Percentiles rank a stretch among this genome's conserved stretches.
phyloP scores from a whole-genome alignment of 1,140 invertebrate species.

The Coptotermes formosanus region DNA sequence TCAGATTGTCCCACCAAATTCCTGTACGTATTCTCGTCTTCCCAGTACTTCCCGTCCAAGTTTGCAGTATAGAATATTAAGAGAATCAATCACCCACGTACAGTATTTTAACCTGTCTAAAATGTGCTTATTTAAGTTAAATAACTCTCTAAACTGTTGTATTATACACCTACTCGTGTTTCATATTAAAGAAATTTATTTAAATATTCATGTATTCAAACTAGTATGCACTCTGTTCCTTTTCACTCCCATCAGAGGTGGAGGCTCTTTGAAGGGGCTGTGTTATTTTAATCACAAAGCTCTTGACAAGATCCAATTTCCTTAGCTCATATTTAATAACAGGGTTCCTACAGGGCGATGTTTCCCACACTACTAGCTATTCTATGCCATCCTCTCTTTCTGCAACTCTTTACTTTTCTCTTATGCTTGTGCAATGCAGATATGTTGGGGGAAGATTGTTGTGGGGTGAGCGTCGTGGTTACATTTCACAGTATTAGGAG shows the following conservation, averaged over 20 bases:
- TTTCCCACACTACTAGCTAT: not conserved
- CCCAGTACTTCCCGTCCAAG: too few species aligned
- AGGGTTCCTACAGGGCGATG: not conserved
- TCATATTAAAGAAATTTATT: not conserved
- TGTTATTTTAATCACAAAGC: not conserved
- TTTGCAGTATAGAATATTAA: too few species aligned
- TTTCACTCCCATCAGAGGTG: not conserved
- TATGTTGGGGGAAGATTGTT: not conserved
- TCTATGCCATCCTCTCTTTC: not conserved
- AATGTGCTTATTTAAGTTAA: not conserved
- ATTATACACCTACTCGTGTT: not conserved
- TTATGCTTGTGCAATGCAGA: not conserved
- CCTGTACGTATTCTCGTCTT: too few species aligned
- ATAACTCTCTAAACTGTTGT: not conserved
- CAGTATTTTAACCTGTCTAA: not conserved
- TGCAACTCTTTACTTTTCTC: not conserved
- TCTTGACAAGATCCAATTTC: not conserved
- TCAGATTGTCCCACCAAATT: too few species aligned
- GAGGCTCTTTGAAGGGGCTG: not conserved
- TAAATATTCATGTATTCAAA: not conserved
- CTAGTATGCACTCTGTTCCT: not conserved
- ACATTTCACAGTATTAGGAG: not conserved
- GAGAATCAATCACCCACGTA: too few species aligned
- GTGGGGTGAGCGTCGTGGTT: not conserved
- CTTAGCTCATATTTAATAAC: not conserved